These are phyloP conservation scores for Bambusicola thoracicus DNA, from an alignment of 2,113 vertebrate genomes.

Conservation along the genomic window DNA sequence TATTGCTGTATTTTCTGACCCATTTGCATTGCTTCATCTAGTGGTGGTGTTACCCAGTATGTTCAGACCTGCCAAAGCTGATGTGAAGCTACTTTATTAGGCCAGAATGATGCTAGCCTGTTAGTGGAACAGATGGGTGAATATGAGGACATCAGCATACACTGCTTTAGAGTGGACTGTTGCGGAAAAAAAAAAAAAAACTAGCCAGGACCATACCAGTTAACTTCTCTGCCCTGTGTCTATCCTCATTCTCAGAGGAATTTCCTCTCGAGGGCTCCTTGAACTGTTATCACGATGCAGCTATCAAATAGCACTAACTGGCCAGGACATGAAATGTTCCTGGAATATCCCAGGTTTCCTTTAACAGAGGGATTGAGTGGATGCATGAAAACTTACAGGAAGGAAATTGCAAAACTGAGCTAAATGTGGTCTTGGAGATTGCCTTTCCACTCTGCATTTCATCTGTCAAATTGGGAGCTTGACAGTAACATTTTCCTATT, in stretches of 20 bases:
- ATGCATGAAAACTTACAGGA: background rate
- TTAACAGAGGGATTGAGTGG: background rate
- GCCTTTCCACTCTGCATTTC: background rate
- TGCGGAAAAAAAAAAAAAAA: background rate
- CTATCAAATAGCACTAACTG: background rate
- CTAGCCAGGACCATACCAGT: background rate
- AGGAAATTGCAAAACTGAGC: background rate
- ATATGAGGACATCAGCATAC: background rate
- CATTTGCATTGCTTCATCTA: background rate
- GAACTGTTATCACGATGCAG: background rate
- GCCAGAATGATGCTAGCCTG: background rate
- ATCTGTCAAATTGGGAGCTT: background rate
- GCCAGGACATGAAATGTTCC: background rate
- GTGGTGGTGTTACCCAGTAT: background rate
- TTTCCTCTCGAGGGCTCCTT: background rate
- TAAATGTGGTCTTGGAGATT: background rate
- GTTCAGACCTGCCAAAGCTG: background rate
- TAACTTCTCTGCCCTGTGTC: background rate
- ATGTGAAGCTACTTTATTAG: background rate
- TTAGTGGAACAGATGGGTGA: background rate
- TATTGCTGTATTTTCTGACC: background rate
- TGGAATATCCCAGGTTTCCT: background rate
- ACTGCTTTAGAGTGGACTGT: background rate
- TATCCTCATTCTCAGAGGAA: background rate
- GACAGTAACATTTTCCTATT: slow-evolving; percentile 61